These are phyloP conservation scores for Trichonephila clavipes DNA, from an alignment of 1,140 invertebrate genomes.

Conservation along the genomic window DNA sequence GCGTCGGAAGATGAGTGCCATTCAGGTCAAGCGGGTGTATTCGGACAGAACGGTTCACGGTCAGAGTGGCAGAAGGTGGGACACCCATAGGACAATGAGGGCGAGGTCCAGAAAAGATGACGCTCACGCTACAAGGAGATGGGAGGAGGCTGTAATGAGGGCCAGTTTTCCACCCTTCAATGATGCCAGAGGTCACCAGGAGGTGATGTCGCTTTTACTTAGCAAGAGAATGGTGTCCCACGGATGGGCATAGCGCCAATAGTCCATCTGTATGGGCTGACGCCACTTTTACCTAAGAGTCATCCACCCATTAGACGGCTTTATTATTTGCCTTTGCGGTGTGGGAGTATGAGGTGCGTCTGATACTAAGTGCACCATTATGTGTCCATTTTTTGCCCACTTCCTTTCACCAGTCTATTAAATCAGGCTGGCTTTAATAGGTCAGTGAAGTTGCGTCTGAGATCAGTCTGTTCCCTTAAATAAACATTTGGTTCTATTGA, in stretches of 20 bases:
- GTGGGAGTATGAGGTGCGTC: constrained; percentile 28
- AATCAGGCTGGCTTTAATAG: not conserved
- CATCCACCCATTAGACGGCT: constrained; percentile 25
- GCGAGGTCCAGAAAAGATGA: constrained; percentile 58
- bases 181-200: constrained; percentile 60
- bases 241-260: constrained; percentile 41
- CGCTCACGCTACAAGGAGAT: constrained; percentile 22
- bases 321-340: constrained; percentile 14
- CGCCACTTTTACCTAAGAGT: constrained; percentile 9
- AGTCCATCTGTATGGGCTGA: constrained; percentile 5
- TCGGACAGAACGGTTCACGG: constrained; percentile 60
- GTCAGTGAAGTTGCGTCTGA: not conserved
- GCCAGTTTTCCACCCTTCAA: constrained; percentile 57
- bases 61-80: constrained; percentile 62
- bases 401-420: not conserved
- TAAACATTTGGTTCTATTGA: not conserved
- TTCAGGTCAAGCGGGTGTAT: constrained; percentile 66
- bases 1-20: constrained; percentile 45
- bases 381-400: constrained; percentile 35
- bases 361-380: not conserved
- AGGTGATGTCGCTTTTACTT: constrained; percentile 53
- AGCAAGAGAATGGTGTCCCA: constrained; percentile 11
- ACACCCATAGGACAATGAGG: constrained; percentile 49
- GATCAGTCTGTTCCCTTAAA: not conserved
- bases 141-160: constrained; percentile 63